These are phyloP conservation scores for Martes flavigula DNA, from an alignment of 2,797 vertebrate species.

Conservation along the genomic window DNA sequence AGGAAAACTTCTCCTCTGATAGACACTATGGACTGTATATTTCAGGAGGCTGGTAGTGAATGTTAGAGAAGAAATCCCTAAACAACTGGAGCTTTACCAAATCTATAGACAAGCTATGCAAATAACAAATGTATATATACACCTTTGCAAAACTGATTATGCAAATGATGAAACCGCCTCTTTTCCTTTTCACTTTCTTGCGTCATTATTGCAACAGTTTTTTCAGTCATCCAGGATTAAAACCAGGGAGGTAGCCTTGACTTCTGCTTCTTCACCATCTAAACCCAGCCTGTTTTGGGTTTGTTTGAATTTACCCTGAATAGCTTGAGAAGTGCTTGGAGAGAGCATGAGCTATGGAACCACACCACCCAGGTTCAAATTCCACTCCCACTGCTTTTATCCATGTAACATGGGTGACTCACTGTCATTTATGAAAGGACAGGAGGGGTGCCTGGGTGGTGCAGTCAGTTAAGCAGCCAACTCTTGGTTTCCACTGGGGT, in stretches of 20 bases:
- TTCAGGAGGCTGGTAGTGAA: neutral
- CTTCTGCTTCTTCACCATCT: neutral
- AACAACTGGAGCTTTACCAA: neutral
- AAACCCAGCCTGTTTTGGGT: neutral
- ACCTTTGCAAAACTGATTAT: neutral
- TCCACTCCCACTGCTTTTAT: neutral
- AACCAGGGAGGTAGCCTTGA: neutral
- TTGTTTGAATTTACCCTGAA: neutral
- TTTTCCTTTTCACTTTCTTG: neutral
- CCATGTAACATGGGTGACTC: neutral
- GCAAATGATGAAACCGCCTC: neutral
- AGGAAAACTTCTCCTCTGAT: neutral
- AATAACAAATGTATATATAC: neutral
- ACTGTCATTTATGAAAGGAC: neutral
- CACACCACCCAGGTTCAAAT: neutral
- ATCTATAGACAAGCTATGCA: neutral
- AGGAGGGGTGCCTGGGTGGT: neutral
- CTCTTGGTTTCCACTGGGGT: neutral
- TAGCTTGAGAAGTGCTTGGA: neutral
- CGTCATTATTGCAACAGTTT: neutral
- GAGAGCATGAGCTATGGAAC: neutral
- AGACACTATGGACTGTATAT: neutral
- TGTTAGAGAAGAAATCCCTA: neutral
- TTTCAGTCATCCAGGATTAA: neutral
- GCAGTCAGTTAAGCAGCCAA: neutral